phyloP scores from a whole-genome alignment of 1,140 invertebrate species.

The Dreissena rostriformis region DNA sequence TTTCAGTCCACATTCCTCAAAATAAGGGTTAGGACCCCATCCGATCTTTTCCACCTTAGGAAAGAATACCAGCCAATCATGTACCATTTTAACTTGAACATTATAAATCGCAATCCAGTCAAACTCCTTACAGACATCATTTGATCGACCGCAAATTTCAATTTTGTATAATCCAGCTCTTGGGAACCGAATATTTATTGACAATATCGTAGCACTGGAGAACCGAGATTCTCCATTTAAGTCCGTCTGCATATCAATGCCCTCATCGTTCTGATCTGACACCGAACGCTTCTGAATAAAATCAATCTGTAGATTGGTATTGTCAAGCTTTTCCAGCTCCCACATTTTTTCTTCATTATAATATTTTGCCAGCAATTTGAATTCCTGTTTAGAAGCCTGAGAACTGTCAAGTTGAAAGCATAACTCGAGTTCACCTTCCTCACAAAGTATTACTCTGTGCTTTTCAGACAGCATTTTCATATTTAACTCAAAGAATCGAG shows the following conservation, averaged over 20 bases:
- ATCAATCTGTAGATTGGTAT: slow-evolving; percentile 5
- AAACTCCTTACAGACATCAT: background rate
- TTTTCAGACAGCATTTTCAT: slow-evolving; percentile 1
- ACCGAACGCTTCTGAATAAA: slow-evolving; percentile 15
- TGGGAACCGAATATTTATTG: slow-evolving; percentile 26
- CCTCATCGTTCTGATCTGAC: background rate
- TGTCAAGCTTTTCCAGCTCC: background rate
- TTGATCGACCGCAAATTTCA: slow-evolving; percentile 20
- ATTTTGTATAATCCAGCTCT: slow-evolving; percentile 17
- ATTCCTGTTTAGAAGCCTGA: background rate
- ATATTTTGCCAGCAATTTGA: slow-evolving; percentile 14
- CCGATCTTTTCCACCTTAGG: background rate
- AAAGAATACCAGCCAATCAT: slow-evolving; percentile 38
- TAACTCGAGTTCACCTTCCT: slow-evolving; percentile 24
- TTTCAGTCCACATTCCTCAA: slow-evolving; percentile 22
- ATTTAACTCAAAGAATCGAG: slow-evolving; percentile 23
- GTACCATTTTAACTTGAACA: slow-evolving; percentile 15
- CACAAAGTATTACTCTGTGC: background rate
- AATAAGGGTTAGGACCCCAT: slow-evolving; percentile 40
- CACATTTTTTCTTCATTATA: slow-evolving; percentile 11
- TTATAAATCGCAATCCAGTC: slow-evolving; percentile 37
- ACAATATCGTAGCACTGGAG: background rate
- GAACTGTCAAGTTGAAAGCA: slow-evolving; percentile 1
- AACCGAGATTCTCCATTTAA: too few relatives aligned
- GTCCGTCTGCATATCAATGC: too few relatives aligned